Conservation (phyloP, 2,797 vertebrate genomes). For the Alosa sapidissima region DNA sequence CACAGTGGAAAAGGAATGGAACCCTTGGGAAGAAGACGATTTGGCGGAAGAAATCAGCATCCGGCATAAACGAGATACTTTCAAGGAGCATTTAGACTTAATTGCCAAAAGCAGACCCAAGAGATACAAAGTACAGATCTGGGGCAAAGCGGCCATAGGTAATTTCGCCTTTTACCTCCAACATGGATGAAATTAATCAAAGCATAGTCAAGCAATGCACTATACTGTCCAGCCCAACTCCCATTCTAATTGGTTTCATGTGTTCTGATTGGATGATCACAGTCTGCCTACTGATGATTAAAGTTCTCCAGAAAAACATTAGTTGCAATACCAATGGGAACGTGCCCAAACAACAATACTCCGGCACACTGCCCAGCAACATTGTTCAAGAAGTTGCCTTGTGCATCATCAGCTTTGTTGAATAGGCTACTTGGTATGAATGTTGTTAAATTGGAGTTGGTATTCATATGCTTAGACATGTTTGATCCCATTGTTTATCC, state of each 20-base stretch:
- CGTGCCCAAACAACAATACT: too few relatives aligned
- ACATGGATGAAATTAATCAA: neutral
- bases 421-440: too few relatives aligned
- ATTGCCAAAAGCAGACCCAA: slow-evolving; percentile 74
- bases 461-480: neutral
- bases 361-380: too few relatives aligned
- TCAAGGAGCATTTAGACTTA: slow-evolving; percentile 73
- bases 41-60: slow-evolving; percentile 76
- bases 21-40: slow-evolving; percentile 92
- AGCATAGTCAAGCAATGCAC: neutral
- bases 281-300: too few relatives aligned
- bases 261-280: too few relatives aligned
- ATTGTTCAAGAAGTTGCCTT: too few relatives aligned
- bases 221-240: too few relatives aligned
- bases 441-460: too few relatives aligned
- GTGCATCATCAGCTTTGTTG: too few relatives aligned
- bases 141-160: slow-evolving; percentile 97
- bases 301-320: too few relatives aligned
- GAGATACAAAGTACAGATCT: slow-evolving; percentile 87
- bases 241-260: too few relatives aligned
- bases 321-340: too few relatives aligned
- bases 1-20: slow-evolving; percentile 82
- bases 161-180: slow-evolving; percentile 50
- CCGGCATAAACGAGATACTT: slow-evolving; percentile 75
- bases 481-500: neutral